Evolutionary conservation across 2,888 invertebrate genomes (phyloP), one percentile per base, ranked within the genome.

Genomic region (Siphonodentalium dalli): DNA sequence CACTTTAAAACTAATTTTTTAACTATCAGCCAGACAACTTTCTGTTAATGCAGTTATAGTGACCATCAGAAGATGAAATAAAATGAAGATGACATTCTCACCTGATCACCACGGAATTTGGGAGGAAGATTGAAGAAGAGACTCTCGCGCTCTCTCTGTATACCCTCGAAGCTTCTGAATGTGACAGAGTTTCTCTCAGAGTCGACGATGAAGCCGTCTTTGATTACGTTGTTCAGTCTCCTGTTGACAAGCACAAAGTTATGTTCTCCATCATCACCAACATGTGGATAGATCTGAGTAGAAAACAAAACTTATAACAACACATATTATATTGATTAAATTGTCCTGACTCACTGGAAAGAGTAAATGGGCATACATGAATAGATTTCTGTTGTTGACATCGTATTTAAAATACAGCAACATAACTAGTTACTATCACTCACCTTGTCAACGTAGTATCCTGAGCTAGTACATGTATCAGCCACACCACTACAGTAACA

Each of bases 401-500:
- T 29, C 13, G 13, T 9, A 29, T 21, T 23, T 2, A 2, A 23
- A 3, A 38, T 13, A 15, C 4, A 18, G 18, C 6, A 38, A 38
- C 18, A 20, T n/a, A 15, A 15, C 24, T 38, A 15, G 5, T 15
- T n/a, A 26, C 7, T 11, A 15, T 20, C n/a, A 52, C 68, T 63
- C 42, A 75, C 75, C 55, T 60, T 54, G 34, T 71, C 69, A 34
- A 72, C 61, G 60, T 67, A 72, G 48, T 72, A 74, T 44, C 51
- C 63, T 21, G 77, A 76, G 74, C 93, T 93, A 63, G 86, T 86
- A 78, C 98, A 99, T 50, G 87, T 87, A 37, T 86, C 87, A 0
- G 93, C 88, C 50, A 90, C 88, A 1, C 96, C 97, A 79, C 95
- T 97, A 80, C 98, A 98, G 89, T 94, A 98, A 82, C 98, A 99